phyloP scores from a whole-genome alignment of 2,113 vertebrate genomes.

The Gopherus evgoodei region DNA sequence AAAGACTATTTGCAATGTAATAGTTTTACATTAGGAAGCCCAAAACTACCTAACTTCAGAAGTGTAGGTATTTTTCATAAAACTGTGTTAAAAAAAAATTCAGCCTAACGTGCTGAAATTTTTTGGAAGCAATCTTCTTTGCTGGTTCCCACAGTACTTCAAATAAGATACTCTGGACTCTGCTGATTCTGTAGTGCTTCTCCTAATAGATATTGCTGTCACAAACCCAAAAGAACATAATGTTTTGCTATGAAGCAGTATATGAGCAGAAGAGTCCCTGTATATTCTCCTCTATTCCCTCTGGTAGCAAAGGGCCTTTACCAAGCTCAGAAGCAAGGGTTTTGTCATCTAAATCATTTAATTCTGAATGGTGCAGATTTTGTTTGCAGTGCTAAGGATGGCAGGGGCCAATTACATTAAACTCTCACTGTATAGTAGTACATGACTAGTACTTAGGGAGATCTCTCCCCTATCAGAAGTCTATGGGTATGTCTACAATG shows the following conservation, averaged over 20 bases:
- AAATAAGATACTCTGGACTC: not conserved
- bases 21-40: not conserved
- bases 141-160: not conserved
- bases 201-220: not conserved
- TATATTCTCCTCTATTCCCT: not conserved
- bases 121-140: not conserved
- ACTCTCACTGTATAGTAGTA: not conserved
- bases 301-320: not conserved
- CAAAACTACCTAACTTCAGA: not conserved
- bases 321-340: not conserved
- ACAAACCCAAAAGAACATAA: not conserved
- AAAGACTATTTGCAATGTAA: not conserved
- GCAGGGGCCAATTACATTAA: not conserved
- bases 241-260: not conserved
- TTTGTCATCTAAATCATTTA: not conserved
- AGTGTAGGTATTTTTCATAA: not conserved
- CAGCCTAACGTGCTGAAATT: not conserved
- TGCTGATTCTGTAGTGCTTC: not conserved
- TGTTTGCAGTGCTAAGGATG: not conserved
- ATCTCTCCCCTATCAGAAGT: not conserved
- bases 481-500: not conserved
- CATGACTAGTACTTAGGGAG: not conserved
- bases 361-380: not conserved
- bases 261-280: not conserved
- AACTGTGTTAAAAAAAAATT: not conserved